phyloP scores from a whole-genome alignment of 2,113 vertebrate genomes.

The Oryzias curvinotus region DNA sequence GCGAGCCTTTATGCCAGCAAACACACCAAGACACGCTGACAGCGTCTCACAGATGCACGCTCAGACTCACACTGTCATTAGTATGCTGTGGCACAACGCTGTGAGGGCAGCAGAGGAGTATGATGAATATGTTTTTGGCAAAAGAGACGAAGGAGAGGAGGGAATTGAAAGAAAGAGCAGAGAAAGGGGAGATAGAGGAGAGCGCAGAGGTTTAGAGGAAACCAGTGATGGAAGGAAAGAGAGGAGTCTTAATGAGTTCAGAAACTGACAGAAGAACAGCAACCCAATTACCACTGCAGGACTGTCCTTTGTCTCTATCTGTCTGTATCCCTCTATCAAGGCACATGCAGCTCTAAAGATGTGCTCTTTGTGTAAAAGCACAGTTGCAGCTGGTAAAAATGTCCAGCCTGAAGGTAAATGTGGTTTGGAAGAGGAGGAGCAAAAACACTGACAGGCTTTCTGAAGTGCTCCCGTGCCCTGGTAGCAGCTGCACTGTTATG shows the following conservation, averaged over 20 bases:
- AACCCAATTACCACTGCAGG: slow-evolving; percentile 64
- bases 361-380: slow-evolving; percentile 43
- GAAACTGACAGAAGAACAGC: slow-evolving; percentile 62
- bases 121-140: slow-evolving; percentile 77
- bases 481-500: neutral
- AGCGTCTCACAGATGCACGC: slow-evolving; percentile 21
- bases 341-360: slow-evolving; percentile 55
- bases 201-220: slow-evolving; percentile 28
- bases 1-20: slow-evolving; percentile 30
- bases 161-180: slow-evolving; percentile 52
- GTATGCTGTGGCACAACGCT: slow-evolving; percentile 65
- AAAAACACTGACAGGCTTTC: neutral
- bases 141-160: slow-evolving; percentile 55
- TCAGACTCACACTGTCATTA: slow-evolving; percentile 60
- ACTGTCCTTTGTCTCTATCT: slow-evolving; percentile 68
- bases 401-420: slow-evolving; percentile 1
- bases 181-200: slow-evolving; percentile 32
- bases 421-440: neutral
- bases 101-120: slow-evolving; percentile 69
- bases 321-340: slow-evolving; percentile 59
- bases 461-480: neutral
- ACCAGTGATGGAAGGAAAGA: slow-evolving; percentile 35
- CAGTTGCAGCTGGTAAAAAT: slow-evolving; percentile 32
- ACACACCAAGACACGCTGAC: slow-evolving; percentile 52
- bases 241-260: slow-evolving; percentile 64